A percentile compares a stretch with the other conserved stretches of the same genome.
phyloP scores from a whole-genome alignment of 2,888 invertebrate genomes.

The Trachelus troglodyta region DNA sequence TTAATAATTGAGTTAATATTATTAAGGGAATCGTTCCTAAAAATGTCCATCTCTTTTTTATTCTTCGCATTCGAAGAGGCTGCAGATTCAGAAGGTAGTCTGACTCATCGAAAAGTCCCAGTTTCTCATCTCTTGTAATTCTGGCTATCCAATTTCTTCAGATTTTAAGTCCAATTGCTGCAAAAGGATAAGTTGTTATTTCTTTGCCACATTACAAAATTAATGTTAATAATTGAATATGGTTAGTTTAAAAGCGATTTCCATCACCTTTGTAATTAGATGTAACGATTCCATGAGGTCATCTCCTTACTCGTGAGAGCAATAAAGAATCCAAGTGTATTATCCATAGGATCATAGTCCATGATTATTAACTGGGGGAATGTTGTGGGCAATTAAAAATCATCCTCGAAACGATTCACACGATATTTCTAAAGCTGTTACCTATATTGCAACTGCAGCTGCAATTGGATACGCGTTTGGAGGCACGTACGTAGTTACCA shows the following conservation, averaged over 20 bases:
- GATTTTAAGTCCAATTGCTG: neutral
- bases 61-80: too few relatives aligned
- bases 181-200: neutral
- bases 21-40: too few relatives aligned
- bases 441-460: neutral
- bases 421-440: neutral
- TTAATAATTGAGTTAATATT: too few relatives aligned
- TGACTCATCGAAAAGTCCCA: neutral
- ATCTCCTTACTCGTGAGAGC: neutral
- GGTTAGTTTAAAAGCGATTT: neutral
- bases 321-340: neutral
- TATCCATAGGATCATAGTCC: neutral
- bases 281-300: neutral
- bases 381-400: neutral
- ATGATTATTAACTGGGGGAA: neutral
- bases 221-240: neutral
- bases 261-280: neutral
- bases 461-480: neutral
- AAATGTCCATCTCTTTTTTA: too few relatives aligned
- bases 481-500: neutral
- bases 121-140: neutral
- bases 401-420: neutral
- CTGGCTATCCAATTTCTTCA: neutral
- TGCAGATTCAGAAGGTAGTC: too few relatives aligned
- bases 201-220: neutral